These are phyloP conservation scores for Rhadinocentrus ornatus DNA, from an alignment of 2,797 vertebrate genomes.

Conservation along the genomic window DNA sequence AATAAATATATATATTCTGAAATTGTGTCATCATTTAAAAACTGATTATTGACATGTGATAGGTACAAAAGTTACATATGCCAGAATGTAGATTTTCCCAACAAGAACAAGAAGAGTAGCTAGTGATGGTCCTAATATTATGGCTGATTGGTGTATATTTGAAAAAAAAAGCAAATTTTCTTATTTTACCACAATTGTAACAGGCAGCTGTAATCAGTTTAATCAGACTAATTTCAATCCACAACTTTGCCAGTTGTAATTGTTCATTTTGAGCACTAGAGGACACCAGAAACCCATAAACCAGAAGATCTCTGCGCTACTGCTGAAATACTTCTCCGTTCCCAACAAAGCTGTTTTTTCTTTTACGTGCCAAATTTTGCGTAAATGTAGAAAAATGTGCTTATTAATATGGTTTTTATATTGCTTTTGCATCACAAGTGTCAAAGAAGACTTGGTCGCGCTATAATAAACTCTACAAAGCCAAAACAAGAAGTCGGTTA, in stretches of 20 bases:
- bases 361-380: background rate
- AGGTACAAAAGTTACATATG: background rate
- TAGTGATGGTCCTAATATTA: background rate
- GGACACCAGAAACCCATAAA: conserved; percentile 31
- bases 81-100: background rate
- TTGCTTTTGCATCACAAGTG: background rate
- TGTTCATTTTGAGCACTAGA: conserved; percentile 35
- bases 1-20: conserved; percentile 22
- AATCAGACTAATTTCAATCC: no score
- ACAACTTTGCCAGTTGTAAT: background rate
- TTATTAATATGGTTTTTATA: background rate
- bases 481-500: background rate
- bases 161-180: background rate
- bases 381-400: background rate
- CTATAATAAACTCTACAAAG: no score
- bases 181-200: background rate
- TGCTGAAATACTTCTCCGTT: background rate
- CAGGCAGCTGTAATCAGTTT: background rate
- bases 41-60: background rate
- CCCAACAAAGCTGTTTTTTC: background rate
- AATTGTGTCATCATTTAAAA: background rate
- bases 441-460: background rate
- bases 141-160: background rate
- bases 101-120: background rate
- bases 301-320: background rate